Conservation (phyloP, 1,140 invertebrate genomes). For the Semibalanus balanoides region DNA sequence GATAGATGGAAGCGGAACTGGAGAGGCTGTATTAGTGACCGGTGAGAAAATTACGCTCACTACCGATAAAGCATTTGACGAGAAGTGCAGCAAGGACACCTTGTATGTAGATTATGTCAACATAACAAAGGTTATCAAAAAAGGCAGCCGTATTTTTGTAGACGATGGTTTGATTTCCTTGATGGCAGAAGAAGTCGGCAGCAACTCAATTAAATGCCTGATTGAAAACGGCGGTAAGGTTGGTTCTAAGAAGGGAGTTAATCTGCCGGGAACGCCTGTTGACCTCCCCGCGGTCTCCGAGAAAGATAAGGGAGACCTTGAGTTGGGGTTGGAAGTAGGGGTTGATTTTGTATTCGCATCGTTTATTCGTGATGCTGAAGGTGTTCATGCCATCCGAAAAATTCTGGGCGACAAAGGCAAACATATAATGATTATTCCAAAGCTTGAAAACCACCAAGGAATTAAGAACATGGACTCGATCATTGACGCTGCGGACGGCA, state of each 20-base stretch:
- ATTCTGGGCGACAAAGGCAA: conserved; percentile 85
- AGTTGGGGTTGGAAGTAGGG: conserved; percentile 86
- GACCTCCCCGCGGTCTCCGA: conserved; percentile 97
- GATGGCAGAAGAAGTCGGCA: conserved; percentile 53
- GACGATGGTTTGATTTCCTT: conserved; percentile 97
- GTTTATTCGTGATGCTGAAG: conserved; percentile 86
- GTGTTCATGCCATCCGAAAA: conserved; percentile 70
- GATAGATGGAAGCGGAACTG: conserved; percentile 70
- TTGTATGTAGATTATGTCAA: conserved; percentile 88
- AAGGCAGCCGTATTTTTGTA: conserved; percentile 76
- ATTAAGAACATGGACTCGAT: conserved; percentile 89
- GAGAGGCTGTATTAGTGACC: conserved; percentile 79
- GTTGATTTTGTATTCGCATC: conserved; percentile 99
- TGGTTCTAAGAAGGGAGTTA: conserved; percentile 91
- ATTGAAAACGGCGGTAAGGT: conserved; percentile 94
- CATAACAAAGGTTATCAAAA: conserved; percentile 82
- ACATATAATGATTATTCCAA: conserved; percentile 87
- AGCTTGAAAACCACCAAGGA: conserved; percentile 96
- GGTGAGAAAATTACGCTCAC: conserved; percentile 75
- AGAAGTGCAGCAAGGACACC: conserved; percentile 59
- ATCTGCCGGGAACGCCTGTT: conserved; percentile 88
- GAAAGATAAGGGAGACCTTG: conserved; percentile 87
- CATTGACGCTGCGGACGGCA: conserved; percentile 83
- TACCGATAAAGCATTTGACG: conserved; percentile 63
- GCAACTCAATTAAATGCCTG: conserved; percentile 48